Conservation (phyloP, 2,797 vertebrate genomes). For the Percopsis omiscomaycus region DNA sequence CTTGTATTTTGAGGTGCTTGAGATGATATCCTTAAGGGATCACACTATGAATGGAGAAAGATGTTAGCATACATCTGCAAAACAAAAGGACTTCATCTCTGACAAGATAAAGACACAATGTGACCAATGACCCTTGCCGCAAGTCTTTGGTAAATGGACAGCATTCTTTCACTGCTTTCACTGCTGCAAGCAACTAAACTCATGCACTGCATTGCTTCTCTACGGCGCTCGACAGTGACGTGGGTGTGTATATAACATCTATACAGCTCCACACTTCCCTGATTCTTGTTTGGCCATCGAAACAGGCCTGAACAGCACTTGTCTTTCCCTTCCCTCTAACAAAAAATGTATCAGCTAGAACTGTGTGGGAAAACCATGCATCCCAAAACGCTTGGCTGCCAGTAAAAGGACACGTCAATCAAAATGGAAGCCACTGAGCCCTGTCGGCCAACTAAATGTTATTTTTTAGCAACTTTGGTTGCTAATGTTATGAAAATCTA, state of each 20-base stretch:
- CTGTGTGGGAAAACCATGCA: conserved; percentile 45
- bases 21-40: conserved; percentile 45
- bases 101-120: conserved; percentile 57
- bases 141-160: conserved; percentile 42
- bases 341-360: conserved; percentile 28
- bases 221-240: conserved; percentile 50
- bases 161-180: conserved; percentile 56
- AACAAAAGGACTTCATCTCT: conserved; percentile 51
- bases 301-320: conserved; percentile 55
- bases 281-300: conserved; percentile 53
- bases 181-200: conserved; percentile 53
- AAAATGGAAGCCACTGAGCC: conserved; percentile 30
- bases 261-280: conserved; percentile 53
- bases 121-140: conserved; percentile 28
- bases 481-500: too few species aligned
- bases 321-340: conserved; percentile 26
- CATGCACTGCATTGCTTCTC: conserved; percentile 31
- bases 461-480: too few species aligned
- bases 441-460: conserved; percentile 22
- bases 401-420: conserved; percentile 34
- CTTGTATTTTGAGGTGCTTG: conserved; percentile 15
- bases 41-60: conserved; percentile 51
- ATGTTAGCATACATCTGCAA: conserved; percentile 37
- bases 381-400: conserved; percentile 44
- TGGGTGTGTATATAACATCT: conserved; percentile 37